Percentiles rank a stretch among this genome's conserved stretches.
Conservation (phyloP, 1,140 invertebrate genomes). For the Melanaphis sacchari region DNA sequence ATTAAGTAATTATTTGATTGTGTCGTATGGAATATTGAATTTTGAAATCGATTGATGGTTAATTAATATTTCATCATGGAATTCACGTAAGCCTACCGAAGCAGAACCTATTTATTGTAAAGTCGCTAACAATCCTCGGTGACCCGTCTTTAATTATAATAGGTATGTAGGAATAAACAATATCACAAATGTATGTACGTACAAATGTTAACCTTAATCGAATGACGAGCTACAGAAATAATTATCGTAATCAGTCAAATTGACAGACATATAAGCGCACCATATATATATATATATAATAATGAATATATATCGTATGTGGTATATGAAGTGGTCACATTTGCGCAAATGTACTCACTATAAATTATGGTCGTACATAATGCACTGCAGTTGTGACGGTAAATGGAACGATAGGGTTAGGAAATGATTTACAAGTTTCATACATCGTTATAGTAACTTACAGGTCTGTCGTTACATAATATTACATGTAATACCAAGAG, state of each 20-base stretch:
- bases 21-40: neutral
- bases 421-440: neutral
- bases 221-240: neutral
- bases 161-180: neutral
- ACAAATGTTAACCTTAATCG: slow-evolving; percentile 5
- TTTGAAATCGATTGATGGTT: neutral
- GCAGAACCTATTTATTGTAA: neutral
- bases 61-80: neutral
- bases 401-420: neutral
- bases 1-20: neutral
- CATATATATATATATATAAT: neutral
- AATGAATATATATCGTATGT: neutral
- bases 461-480: neutral
- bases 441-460: neutral
- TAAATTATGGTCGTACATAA: neutral
- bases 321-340: neutral
- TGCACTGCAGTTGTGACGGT: neutral
- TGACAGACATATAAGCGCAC: neutral
- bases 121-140: neutral
- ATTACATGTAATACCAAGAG: too few species aligned
- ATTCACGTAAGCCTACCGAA: neutral
- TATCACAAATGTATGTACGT: too few species aligned
- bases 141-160: too few species aligned
- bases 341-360: neutral
- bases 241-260: slow-evolving; percentile 8